phyloP scores from a whole-genome alignment of 2,888 invertebrate genomes.

The Nomada flava region DNA sequence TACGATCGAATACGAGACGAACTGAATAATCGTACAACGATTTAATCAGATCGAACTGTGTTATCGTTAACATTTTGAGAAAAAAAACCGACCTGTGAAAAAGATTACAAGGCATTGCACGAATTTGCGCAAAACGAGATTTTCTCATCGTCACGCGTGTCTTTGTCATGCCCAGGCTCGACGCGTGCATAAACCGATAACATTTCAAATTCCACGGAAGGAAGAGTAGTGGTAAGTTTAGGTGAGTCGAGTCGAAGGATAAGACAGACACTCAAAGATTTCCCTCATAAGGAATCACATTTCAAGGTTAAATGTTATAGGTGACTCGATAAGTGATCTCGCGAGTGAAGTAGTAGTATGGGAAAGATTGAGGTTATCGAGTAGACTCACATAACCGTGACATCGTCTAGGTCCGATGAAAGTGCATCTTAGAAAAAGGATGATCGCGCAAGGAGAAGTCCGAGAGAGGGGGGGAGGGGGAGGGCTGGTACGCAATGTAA shows the following conservation, averaged over 20 bases:
- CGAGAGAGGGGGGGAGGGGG: neutral
- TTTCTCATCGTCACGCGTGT: conserved; percentile 19
- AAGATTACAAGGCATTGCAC: conserved; percentile 43
- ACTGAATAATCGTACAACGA: neutral
- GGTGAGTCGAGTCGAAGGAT: neutral
- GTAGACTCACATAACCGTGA: conserved; percentile 67
- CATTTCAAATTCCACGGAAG: neutral
- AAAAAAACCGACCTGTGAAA: conserved; percentile 12
- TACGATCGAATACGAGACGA: neutral
- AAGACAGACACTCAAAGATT: conserved; percentile 3
- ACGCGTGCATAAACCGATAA: neutral
- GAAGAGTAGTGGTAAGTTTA: neutral
- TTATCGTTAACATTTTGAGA: neutral
- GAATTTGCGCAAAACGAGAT: conserved; percentile 37
- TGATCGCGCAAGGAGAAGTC: conserved; percentile 22
- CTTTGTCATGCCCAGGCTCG: neutral
- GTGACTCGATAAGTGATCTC: conserved; percentile 35
- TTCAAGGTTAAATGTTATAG: conserved; percentile 59
- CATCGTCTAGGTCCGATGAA: conserved; percentile 59
- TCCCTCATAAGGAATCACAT: conserved; percentile 46
- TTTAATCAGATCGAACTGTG: neutral
- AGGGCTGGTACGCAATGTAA: neutral
- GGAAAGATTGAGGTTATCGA: conserved; percentile 73
- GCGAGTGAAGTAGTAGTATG: conserved; percentile 38
- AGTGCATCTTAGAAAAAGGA: conserved; percentile 66